Conservation (phyloP, 2,113 vertebrate species). For the Aptenodytes patagonicus region DNA sequence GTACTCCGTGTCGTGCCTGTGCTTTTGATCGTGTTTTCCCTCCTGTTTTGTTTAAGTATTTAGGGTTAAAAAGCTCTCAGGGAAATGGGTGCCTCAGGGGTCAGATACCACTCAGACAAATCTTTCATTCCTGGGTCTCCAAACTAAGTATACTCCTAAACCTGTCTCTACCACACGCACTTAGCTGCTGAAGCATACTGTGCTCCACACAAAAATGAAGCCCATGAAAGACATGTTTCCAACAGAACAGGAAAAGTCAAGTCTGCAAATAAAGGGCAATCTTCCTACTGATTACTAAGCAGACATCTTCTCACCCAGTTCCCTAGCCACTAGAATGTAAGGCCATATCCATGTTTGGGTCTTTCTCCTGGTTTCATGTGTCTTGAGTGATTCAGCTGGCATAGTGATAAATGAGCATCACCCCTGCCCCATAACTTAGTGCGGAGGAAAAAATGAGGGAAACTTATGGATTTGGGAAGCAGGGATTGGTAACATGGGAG, state of each 20-base stretch:
- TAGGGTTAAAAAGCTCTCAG: neutral
- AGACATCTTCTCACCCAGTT: neutral
- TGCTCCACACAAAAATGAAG: neutral
- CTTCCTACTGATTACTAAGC: neutral
- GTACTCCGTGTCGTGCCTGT: fast-evolving
- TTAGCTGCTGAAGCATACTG: neutral
- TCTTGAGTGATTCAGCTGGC: neutral
- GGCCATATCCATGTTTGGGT: neutral
- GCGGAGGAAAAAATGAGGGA: neutral
- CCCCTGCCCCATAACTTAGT: neutral
- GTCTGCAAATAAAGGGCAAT: neutral
- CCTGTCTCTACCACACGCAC: fast-evolving
- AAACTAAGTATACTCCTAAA: neutral
- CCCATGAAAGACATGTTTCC: neutral
- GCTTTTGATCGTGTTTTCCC: neutral
- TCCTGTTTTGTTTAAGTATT: neutral
- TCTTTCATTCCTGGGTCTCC: neutral
- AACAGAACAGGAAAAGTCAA: neutral
- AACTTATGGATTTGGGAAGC: neutral
- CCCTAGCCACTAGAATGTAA: neutral
- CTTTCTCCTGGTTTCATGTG: neutral
- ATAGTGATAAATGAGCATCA: neutral
- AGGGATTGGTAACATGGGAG: neutral
- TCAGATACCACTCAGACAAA: neutral
- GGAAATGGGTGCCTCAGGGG: neutral